phyloP scores from a whole-genome alignment of 2,113 vertebrate species.

The chimpanzee (Pan troglodytes) region NHGRI_mPanTro3-v2.1_pri NC_072414.2:85316501-85317000 shows the following conservation, averaged over 20 bases:
- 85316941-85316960: neutral
- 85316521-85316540: neutral
- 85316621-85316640: neutral
- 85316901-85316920: neutral
- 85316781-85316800: neutral
- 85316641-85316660: neutral
- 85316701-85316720: neutral
- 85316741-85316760: neutral
- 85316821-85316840: neutral
- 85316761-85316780: neutral
- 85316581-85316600: neutral
- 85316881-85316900: neutral
- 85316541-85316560: neutral
- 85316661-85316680: neutral
- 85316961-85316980: neutral
- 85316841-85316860: neutral
- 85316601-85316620: neutral
- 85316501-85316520: neutral
- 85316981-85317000: neutral
- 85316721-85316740: neutral
- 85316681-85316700: neutral
- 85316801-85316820: neutral
- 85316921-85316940: neutral
- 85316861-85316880: neutral
- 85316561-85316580: neutral